phyloP scores from a whole-genome alignment of 1,140 invertebrate species.

The Chironomus tepperi region DNA sequence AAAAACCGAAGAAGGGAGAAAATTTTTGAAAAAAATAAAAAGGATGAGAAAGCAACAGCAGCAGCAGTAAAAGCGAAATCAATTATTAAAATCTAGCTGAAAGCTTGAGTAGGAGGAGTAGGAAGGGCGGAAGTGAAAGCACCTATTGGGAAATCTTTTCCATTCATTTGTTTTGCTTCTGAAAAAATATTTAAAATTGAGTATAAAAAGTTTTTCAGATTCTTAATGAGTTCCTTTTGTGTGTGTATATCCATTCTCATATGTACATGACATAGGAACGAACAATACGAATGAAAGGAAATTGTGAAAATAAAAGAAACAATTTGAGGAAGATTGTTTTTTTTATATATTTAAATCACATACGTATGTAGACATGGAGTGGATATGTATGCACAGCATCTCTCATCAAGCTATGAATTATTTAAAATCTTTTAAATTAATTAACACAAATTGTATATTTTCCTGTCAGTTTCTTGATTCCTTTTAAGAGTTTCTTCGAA shows the following conservation, averaged over 20 bases:
- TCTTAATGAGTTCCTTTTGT: not conserved
- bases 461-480: too few relatives aligned
- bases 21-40: not conserved
- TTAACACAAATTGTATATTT: too few relatives aligned
- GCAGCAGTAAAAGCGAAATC: not conserved
- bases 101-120: not conserved
- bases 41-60: not conserved
- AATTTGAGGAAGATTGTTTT: too few relatives aligned
- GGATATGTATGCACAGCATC: too few relatives aligned
- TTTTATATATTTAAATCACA: too few relatives aligned
- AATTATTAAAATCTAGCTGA: constrained; percentile 4
- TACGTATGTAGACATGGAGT: too few relatives aligned
- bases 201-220: not conserved
- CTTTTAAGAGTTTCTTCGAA: too few relatives aligned
- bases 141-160: not conserved
- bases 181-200: not conserved
- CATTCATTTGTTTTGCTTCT: not conserved
- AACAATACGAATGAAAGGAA: too few relatives aligned
- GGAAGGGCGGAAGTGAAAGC: not conserved
- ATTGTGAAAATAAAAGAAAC: too few relatives aligned
- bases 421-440: too few relatives aligned
- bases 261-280: too few relatives aligned
- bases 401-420: too few relatives aligned
- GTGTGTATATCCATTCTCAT: not conserved
- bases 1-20: not conserved